Evolutionary conservation across 2,888 invertebrate genomes (phyloP), one percentile per base, ranked within the genome.

Genomic region (Tubiluchus corallicola): DNA sequence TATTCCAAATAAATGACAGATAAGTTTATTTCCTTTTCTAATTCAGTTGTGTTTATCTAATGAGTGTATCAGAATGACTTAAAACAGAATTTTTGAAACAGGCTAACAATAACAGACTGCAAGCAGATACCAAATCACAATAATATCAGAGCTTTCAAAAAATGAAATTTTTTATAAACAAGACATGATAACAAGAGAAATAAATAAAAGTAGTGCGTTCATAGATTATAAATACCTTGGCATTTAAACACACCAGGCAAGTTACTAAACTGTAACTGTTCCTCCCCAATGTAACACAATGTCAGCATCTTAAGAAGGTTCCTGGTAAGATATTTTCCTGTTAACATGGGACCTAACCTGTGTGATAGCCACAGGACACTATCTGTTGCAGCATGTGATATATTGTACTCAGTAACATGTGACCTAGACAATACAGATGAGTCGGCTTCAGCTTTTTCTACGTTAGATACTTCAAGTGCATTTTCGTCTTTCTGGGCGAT

Each of bases 301-400:
- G 88, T 83, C 43, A 96, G 67, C 83, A 96, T 90, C 57, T 90
- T 76, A 9, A 96, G 69, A 50, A 98, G 70, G 68, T 92, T 92
- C 47, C 84, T 73, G 0, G 90, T 82, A 20, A 96, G 71, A 67
- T 84, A 80, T 52, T 83, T 76, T 37, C 92, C 85, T 0, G 88
- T 87, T 18, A 96, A 70, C 40, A 94, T 84, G 0, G 96, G 94
- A 0, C 96, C 96, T 16, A 96, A 67, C 49, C 90, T 74, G 66
- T 90, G 84, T 0, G 88, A 79, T 47, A 96, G 60, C 92, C 94
- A 94, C 48, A 85, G 76, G 17, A 63, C 54, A 38, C 57, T 61
- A 29, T 63, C 63, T 2, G 55, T 52, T 0, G 65, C 60, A 16
- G 62, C 55, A 47, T 63, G 57, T 18, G 58, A 53, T 38, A 64